Base-by-base conservation (phyloP, 1,140 invertebrate species). In the Euwallacea similis region DNA sequence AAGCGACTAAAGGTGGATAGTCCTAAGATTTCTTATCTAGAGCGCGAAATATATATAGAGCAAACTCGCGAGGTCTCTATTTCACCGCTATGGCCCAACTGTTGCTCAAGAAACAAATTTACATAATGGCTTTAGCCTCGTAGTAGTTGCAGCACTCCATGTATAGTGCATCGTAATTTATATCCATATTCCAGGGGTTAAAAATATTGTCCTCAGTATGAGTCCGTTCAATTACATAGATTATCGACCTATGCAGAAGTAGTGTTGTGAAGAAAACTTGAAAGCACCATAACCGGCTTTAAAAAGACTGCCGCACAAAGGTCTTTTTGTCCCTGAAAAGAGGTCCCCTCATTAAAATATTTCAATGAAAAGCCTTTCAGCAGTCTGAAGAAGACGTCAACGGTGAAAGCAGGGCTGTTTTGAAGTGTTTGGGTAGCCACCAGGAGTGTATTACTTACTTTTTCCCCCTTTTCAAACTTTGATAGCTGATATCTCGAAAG, bases 31-130 rank as follows among this genome's bases (percentile, higher is more conserved):
- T 33, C 21, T 33, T 33, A 33, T 33, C 21, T 33, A 4, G 21
- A 33, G 21, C 21, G 21, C 21, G 21, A 33, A 33, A 33, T 33
- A 33, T 33, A 33, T 33, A 33, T 33, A 33, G 21, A 33, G 21
- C 21, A 33, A 33, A 33, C 21, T 33, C 21, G 56, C 21, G 21
- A 41, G 59, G 42, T 61, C 59, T 61, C 59, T 42, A 61, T 61
- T 61, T 61, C 42, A 61, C 11, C 10, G 56, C 56, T 33, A 61
- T 43, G 33, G 33, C 11, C 59, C 59, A 61, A 61, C 59, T 61
- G 59, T 61, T 61, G 59, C 59, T 61, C 59, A 44, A 41, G 59
- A 61, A 42, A 61, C 59, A 61, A 61, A 61, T 61, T 61, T 61
- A 16, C 59, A 61, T 61, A 61, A 61, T 61, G 59, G 59, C 59